These are phyloP conservation scores for Griposia aprilina DNA, from an alignment of 2,888 invertebrate species.

Conservation along the genomic window DNA sequence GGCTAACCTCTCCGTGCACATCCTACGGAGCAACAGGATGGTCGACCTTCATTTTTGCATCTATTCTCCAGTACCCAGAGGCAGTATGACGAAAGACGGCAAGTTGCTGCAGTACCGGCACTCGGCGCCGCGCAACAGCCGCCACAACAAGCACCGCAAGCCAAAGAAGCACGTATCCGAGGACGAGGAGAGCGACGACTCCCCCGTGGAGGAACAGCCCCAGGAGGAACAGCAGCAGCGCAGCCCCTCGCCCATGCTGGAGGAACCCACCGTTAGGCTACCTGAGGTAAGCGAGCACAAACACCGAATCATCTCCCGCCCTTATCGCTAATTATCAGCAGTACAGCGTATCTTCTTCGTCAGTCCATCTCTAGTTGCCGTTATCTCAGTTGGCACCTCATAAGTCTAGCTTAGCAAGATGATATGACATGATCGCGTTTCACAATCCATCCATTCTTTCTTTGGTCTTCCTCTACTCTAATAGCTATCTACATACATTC, in stretches of 20 bases:
- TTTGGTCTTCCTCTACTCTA: not conserved
- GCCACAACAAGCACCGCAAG: slow-evolving; percentile 68
- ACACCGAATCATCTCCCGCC: not conserved
- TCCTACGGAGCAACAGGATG: not conserved
- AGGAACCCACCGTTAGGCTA: slow-evolving; percentile 91
- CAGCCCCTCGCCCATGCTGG: slow-evolving; percentile 89
- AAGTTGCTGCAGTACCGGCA: slow-evolving; percentile 68
- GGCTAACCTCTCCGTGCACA: too few relatives aligned
- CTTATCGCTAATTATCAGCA: not conserved
- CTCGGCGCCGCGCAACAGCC: slow-evolving; percentile 66
- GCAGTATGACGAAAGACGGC: slow-evolving; percentile 71
- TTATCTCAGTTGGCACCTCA: not conserved
- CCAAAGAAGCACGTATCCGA: slow-evolving; percentile 77
- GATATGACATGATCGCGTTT: not conserved
- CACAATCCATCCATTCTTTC: too few relatives aligned
- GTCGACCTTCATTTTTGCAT: not conserved
- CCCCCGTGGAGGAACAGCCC: slow-evolving; percentile 72
- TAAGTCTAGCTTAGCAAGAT: not conserved
- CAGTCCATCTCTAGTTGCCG: not conserved
- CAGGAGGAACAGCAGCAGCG: slow-evolving; percentile 72
- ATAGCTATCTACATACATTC: not conserved
- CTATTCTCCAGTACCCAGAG: slow-evolving; percentile 61
- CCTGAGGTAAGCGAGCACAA: slow-evolving; percentile 87
- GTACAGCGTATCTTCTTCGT: not conserved
- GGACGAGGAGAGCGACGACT: slow-evolving; percentile 82